Conservation (phyloP, 2,797 vertebrate species). For the Kryptolebias ocellatus region DNA sequence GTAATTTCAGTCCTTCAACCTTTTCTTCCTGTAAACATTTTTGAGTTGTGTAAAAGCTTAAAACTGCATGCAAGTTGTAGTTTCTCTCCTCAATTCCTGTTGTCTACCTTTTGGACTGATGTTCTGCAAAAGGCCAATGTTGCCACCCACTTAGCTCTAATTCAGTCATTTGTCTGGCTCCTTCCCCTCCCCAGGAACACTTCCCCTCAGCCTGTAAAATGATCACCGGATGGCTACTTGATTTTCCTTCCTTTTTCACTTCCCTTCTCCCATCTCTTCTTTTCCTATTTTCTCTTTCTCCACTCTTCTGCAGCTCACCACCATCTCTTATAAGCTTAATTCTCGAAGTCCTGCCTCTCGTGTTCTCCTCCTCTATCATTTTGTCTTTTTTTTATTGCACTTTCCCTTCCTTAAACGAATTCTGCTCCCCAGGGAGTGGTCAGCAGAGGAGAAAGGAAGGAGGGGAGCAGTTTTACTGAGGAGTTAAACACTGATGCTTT, state of each 20-base stretch:
- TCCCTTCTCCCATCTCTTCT: slow-evolving; percentile 51
- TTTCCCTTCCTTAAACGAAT: slow-evolving; percentile 78
- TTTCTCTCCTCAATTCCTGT: slow-evolving; percentile 16
- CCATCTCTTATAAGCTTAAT: slow-evolving; percentile 44
- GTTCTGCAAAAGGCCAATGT: slow-evolving; percentile 40
- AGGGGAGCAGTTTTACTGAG: slow-evolving; percentile 61
- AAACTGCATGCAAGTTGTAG: background rate
- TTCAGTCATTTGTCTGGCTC: slow-evolving; percentile 89
- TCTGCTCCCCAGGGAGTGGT: slow-evolving; percentile 78
- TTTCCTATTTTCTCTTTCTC: slow-evolving; percentile 59
- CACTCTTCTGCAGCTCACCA: slow-evolving; percentile 28
- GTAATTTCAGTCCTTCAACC: too few species aligned
- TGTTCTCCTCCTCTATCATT: slow-evolving; percentile 66
- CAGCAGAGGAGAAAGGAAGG: slow-evolving; percentile 63
- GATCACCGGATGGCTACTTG: slow-evolving; percentile 83
- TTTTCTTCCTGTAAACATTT: too few species aligned
- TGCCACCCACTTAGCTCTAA: slow-evolving; percentile 82
- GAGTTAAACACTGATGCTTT: slow-evolving; percentile 49
- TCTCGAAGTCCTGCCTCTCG: slow-evolving; percentile 61
- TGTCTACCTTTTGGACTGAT: slow-evolving; percentile 54
- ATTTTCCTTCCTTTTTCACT: slow-evolving; percentile 69
- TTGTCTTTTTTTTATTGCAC: slow-evolving; percentile 71
- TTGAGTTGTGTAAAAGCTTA: too few species aligned
- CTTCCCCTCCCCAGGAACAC: slow-evolving; percentile 84
- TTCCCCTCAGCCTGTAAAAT: slow-evolving; percentile 87